These are phyloP conservation scores for Chesias legatella DNA, from an alignment of 2,888 invertebrate species.

Conservation along the genomic window DNA sequence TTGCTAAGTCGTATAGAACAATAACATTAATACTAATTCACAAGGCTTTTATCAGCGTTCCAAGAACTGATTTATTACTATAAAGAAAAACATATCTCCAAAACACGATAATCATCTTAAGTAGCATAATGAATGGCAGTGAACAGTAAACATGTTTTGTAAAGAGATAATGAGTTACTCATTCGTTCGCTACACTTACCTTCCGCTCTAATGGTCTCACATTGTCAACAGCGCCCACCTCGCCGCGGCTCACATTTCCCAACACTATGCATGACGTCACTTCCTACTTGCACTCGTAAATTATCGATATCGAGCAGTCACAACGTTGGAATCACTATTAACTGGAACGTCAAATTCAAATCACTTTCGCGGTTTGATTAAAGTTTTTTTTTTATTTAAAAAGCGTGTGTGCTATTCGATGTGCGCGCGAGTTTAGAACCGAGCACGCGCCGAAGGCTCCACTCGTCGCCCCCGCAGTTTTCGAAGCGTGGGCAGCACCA, in stretches of 20 bases:
- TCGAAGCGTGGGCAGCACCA: conserved; percentile 66
- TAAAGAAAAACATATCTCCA: not conserved
- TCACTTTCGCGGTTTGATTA: conserved; percentile 36
- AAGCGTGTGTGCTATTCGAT: conserved; percentile 67
- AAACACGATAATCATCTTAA: conserved; percentile 4
- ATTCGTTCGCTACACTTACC: conserved; percentile 62
- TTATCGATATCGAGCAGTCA: conserved; percentile 47
- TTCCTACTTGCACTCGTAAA: conserved; percentile 69
- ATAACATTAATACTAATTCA: no score
- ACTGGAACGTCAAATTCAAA: conserved; percentile 34
- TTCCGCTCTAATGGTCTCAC: conserved; percentile 72
- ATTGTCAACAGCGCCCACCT: conserved; percentile 71
- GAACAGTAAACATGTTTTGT: conserved; percentile 40
- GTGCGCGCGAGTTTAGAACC: conserved; percentile 64
- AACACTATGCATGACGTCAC: conserved; percentile 78
- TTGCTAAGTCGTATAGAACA: no score
- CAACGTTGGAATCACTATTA: conserved; percentile 44
- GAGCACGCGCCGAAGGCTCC: conserved; percentile 72
- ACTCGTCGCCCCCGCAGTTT: conserved; percentile 72
- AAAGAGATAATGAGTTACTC: conserved; percentile 44
- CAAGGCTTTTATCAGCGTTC: no score
- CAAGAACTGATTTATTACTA: not conserved
- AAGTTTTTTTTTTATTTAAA: conserved; percentile 43
- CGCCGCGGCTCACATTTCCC: conserved; percentile 56
- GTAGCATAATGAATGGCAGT: conserved; percentile 9